Percentiles rank a stretch among this genome's conserved stretches.
Conservation (phyloP, 2,113 vertebrate genomes). For the Chloroceryle aenea region DNA sequence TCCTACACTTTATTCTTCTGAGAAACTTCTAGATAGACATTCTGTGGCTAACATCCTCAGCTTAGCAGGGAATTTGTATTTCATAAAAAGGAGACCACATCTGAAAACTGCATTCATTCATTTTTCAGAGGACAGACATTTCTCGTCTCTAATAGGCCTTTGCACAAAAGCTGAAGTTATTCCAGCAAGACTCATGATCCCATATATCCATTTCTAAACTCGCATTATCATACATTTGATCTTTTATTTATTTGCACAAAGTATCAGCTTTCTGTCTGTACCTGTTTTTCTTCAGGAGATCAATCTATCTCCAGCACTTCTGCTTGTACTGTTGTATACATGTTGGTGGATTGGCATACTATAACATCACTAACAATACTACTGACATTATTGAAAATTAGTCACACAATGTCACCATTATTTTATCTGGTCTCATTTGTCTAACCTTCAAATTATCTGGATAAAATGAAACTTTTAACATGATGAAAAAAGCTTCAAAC, state of each 20-base stretch:
- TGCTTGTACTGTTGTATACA: not conserved
- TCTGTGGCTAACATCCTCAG: not conserved
- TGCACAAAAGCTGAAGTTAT: conserved; percentile 1
- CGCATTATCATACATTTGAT: not conserved
- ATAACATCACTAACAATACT: not conserved
- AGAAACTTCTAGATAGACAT: not conserved
- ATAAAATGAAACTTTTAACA: not conserved
- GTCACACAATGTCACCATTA: not conserved
- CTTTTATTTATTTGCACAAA: not conserved
- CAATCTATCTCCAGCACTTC: not conserved
- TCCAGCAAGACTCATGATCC: not conserved
- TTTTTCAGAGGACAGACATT: conserved; percentile 13
- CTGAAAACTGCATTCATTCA: not conserved
- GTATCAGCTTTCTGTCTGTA: not conserved
- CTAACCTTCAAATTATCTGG: not conserved
- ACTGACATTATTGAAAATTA: not conserved
- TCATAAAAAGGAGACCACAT: not conserved
- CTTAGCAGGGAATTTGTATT: not conserved
- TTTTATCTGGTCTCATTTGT: not conserved
- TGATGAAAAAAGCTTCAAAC: not conserved
- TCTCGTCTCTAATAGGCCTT: not conserved
- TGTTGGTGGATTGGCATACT: not conserved
- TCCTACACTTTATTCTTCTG: not conserved
- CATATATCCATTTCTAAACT: not conserved
- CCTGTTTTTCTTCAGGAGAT: not conserved